Evolutionary conservation across 1,140 invertebrate genomes (phyloP).

Genomic region (Ceratosolen solmsi): DNA sequence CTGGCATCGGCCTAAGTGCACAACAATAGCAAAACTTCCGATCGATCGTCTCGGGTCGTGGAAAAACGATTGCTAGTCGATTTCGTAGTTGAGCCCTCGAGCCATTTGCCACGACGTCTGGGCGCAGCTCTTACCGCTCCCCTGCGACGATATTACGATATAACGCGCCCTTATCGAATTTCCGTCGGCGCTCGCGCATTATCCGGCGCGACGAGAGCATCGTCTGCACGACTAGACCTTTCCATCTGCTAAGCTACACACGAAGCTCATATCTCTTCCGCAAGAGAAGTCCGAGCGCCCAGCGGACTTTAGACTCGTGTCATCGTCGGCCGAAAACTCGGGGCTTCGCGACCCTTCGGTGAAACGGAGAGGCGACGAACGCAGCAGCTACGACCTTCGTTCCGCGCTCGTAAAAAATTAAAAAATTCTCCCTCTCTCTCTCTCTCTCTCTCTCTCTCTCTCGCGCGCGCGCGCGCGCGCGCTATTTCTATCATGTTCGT

Average conservation of each 20-base stretch:
- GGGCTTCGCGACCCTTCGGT: background rate
- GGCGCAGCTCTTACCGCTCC: background rate
- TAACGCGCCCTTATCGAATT: slow-evolving; percentile 39
- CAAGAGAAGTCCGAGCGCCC: background rate
- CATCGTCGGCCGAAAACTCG: background rate
- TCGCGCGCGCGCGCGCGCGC: background rate
- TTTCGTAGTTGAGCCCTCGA: background rate
- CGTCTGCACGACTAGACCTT: background rate
- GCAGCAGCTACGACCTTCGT: background rate
- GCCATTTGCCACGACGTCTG: background rate
- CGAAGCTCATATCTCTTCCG: background rate
- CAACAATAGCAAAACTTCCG: background rate
- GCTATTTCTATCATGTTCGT: background rate
- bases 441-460: slow-evolving; percentile 11
- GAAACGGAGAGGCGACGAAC: background rate
- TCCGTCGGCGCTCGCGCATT: slow-evolving; percentile 3
- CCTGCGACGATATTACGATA: slow-evolving; percentile 29
- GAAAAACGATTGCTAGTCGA: background rate
- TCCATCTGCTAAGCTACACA: background rate
- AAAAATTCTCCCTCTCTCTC: too few relatives aligned
- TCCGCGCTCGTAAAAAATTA: background rate
- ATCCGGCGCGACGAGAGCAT: background rate
- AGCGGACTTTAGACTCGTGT: background rate
- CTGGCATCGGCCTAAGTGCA: background rate
- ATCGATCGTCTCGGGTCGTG: background rate